Base-by-base conservation (phyloP, 2,888 invertebrate species). In the Mesorhabditis spiculigera region DNA sequence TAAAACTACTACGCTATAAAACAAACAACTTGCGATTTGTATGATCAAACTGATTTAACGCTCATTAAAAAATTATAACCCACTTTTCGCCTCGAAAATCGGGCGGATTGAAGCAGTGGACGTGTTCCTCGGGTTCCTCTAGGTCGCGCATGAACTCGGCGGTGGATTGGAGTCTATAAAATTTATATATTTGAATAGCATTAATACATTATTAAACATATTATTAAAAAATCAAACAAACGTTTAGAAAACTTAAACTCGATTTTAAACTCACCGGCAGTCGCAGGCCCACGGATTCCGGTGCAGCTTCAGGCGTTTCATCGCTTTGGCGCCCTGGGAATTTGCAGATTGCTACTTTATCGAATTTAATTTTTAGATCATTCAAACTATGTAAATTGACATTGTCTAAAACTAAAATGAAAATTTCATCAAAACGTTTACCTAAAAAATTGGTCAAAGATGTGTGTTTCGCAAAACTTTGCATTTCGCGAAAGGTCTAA, bases 221-320 rank as follows among this genome's bases (percentile, higher is more conserved):
- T 10, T 13, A 50, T 50, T 50, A 10, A 6, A 50, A 50, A 50
- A 50, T 50, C 6, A 10, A 6, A 50, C 6, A 10, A 50, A 13
- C 50, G 6, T 50, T 50, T 50, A 6, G 6, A 50, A 50, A 10
- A 10, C 13, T 50, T 13, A 50, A 50, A 50, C 58, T n/a, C 58
- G 28, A 28, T 28, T 28, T 3, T 28, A 3, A 28, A 28, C 66
- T 61, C 45, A 77, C 82, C 83, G 73, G 74, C 83, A 83, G 74
- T 83, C 83, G 71, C 83, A 83, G 70, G 79, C 81, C 82, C 82
- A 83, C 6, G 81, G 82, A 68, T 83, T 83, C 10, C 73, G 62
- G 16, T 71, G 73, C 8, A 83, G 50, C 16, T 77, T 70, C 10
- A 78, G 58, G 42, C 45, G 64, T 2, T 16, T 6, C n/a, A 71